Conservation (phyloP, 2,888 invertebrate species). For the Clusia tigrina region DNA sequence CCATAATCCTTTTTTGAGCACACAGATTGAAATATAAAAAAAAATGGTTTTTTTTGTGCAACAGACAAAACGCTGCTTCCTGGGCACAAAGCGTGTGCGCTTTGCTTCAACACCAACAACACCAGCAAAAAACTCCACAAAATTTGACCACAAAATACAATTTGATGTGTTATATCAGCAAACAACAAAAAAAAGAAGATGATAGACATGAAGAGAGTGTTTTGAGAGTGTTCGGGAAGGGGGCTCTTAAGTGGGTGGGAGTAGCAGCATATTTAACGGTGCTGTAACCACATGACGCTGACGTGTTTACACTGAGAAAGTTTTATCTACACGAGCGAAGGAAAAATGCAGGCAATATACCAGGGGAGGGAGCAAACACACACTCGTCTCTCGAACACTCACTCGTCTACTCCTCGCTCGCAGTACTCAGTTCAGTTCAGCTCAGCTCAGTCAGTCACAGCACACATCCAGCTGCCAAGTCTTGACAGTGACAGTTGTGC, state of each 20-base stretch:
- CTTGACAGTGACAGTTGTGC: neutral
- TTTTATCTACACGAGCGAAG: neutral
- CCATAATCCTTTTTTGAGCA: constrained; percentile 21
- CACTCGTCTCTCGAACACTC: too few relatives aligned
- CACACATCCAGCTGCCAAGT: neutral
- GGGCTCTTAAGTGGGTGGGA: neutral
- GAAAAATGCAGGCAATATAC: too few relatives aligned
- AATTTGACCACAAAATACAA: constrained; percentile 20
- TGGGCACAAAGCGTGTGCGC: neutral
- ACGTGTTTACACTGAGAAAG: constrained; percentile 11
- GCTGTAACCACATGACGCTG: constrained; percentile 13
- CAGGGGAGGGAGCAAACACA: too few relatives aligned
- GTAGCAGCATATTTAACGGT: neutral
- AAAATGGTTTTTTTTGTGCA: neutral
- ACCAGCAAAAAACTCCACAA: too few relatives aligned
- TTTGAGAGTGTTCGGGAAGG: neutral
- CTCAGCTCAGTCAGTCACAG: too few relatives aligned
- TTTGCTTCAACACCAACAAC: neutral
- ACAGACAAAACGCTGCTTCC: neutral
- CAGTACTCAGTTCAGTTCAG: too few relatives aligned
- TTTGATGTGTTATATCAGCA: neutral
- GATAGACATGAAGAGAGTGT: neutral
- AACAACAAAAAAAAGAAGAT: neutral
- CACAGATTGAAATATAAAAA: constrained; percentile 11
- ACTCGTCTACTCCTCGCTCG: too few relatives aligned